Base-by-base conservation (phyloP, 2,888 invertebrate genomes). In the Phalera bucephala region DNA sequence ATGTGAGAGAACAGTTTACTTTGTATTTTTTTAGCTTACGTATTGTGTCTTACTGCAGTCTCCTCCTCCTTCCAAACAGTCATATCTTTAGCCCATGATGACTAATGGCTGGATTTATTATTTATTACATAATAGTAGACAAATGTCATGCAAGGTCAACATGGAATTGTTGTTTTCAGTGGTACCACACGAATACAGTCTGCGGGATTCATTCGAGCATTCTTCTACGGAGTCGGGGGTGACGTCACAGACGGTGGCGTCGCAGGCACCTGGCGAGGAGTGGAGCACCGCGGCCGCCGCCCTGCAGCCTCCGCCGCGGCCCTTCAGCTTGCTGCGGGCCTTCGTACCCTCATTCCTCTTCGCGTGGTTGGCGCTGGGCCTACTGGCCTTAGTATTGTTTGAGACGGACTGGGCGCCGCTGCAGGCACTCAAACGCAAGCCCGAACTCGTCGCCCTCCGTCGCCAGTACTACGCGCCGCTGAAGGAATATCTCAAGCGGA, bases 391-490 rank as follows among this genome's bases (percentile, higher is more conserved):
- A 8, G 72, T 95, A 19, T 87, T 96, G 36, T 92, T 96, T 80
- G 96, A 96, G 80, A 94, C 95, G 10, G 95, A 96, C 76, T 93
- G 93, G 72, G 92, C 94, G 36, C 74, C 94, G 0, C 92, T 96
- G 54, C 92, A 92, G 39, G 90, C 91, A 20, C 78, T 96, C 42
- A 92, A 94, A 42, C 93, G 93, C 66, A 92, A 93, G 68, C 96
- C 96, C 15, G 96, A 96, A 84, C 92, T 96, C 82, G 72, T 93
- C 21, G 91, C 94, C 31, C 90, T 96, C 37, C 92, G 94, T 44
- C 93, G 94, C 58, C 95, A 95, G 65, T 95, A 96, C 82, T 97
- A 96, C 82, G 93, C 94, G 63, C 96, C 96, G 13, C 88, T 95
- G 37, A 96, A 96, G 78, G 94, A 95, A 68, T 95, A 93, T 79